Evolutionary conservation across 2,888 invertebrate species (phyloP), one percentile per base, ranked within the genome.

Genomic region (Xanthorhoe spadicearia): DNA sequence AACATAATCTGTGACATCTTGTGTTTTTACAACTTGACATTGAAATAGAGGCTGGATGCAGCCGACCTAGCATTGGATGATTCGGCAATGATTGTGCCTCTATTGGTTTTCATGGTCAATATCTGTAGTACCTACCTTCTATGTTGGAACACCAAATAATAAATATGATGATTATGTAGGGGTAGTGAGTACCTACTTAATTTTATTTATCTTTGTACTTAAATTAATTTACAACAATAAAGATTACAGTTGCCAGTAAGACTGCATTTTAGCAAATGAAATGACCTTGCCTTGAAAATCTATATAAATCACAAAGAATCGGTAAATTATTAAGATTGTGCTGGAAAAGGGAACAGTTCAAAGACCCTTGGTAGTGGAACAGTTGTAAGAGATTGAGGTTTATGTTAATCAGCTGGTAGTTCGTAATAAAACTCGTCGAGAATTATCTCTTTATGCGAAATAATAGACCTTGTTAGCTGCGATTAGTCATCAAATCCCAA

Each of bases 401-500:
- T 23, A 13, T 3, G 35, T 56, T 28, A 49, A 51, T 57, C 50
- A 58, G 70, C 72, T 73, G 73, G 66, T 71, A 72, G 66, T 71
- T 68, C 38, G 63, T 18, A 48, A 52, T 28, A 10, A 55, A 56
- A 70, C 67, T 61, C 63, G 71, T 59, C 49, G 64, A 66, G 49
- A 67, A 66, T 71, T 72, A 74, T 69, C 73, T 66, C 68, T 71
- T 63, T 71, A 72, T 71, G 74, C 67, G 73, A 77, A 77, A 74
- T 78, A 53, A 15, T 51, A 75, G 77, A 79, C 81, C 83, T 82
- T 79, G 80, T 73, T 79, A 78, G 68, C 73, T 66, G 57, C 76
- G 80, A 87, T 87, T 87, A 87, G 87, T 87, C 87, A 87, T 87
- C 87, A 81, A 78, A 85, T 81, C 77, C 76, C 80, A 81, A 76